Base-by-base conservation (phyloP, 1,140 invertebrate genomes). In the Diprion similis region DNA sequence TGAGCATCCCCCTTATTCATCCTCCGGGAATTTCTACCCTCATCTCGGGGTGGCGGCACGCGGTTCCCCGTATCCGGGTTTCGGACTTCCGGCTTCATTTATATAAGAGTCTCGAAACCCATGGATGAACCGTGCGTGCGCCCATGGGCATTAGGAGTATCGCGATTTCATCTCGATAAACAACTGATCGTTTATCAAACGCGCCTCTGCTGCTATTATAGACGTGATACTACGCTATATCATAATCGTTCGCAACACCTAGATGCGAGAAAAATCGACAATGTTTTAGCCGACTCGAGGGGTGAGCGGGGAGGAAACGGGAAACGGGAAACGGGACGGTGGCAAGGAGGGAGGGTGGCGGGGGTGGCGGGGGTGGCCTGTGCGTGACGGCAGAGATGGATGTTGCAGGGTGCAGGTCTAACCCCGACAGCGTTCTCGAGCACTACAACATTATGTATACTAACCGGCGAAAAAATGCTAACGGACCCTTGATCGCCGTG, bases 391-490 rank as follows among this genome's bases (percentile, higher is more conserved):
- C 77, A 66, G 81, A 83, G 82, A 83, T 82, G 78, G 81, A 83
- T 83, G 81, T 59, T 59, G 51, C 4, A 59, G 51, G 51, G 51
- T 83, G 79, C 77, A 75, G 74, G 73, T 75, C 75, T 77, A 78
- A 80, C 75, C 76, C 80, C 75, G 78, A 82, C 78, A 77, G 75
- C 77, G 78, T 77, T 76, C 73, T 37, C 72, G 72, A 70, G 46
- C 72, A 73, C 78, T 80, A 81, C 79, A 81, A 83, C 80, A 81
- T 81, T 82, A 81, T 83, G 80, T 79, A 81, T 80, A 80, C 80
- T 82, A 81, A 68, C 18, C 17, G 48, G 66, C 18, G 70, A 71
- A 75, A 75, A 75, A 67, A 68, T 68, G 66, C 66, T 68, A 68
- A 68, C 66, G 37, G 66, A 68, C 66, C 15, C 66, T 68, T 68